A percentile compares a stretch with the other conserved stretches of the same genome.
phyloP scores from a whole-genome alignment of 1,140 invertebrate genomes.

The Cecropterus lyciades region DNA sequence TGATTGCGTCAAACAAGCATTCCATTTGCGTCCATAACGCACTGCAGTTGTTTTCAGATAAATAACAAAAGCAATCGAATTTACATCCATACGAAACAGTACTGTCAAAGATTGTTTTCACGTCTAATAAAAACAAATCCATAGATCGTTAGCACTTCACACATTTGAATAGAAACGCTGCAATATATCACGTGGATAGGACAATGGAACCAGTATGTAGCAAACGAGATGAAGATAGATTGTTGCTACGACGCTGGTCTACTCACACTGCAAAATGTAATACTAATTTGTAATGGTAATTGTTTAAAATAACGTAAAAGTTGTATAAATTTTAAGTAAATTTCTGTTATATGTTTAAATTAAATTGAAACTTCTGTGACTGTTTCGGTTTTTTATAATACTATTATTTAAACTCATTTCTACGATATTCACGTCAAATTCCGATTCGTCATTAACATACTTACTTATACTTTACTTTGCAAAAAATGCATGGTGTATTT shows the following conservation, averaged over 20 bases:
- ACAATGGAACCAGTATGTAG: conserved; percentile 42
- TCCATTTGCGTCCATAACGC: too few species aligned
- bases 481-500: too few species aligned
- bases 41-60: too few species aligned
- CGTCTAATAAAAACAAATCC: conserved; percentile 4
- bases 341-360: too few species aligned
- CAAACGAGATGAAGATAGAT: conserved; percentile 62
- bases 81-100: not conserved
- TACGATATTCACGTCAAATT: too few species aligned
- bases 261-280: not conserved
- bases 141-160: conserved; percentile 13
- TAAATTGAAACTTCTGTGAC: too few species aligned
- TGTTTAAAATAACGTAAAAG: not conserved
- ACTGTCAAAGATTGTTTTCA: not conserved
- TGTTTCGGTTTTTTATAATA: too few species aligned
- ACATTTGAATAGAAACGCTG: conserved; percentile 16
- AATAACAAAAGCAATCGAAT: not conserved
- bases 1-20: too few species aligned
- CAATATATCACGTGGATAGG: conserved; percentile 33
- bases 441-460: too few species aligned
- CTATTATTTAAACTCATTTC: too few species aligned
- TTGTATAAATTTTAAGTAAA: not conserved
- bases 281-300: not conserved
- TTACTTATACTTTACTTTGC: too few species aligned
- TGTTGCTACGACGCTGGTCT: not conserved